Evolutionary conservation across 2,113 vertebrate genomes (phyloP).

Genomic region (Castor canadensis): DNA sequence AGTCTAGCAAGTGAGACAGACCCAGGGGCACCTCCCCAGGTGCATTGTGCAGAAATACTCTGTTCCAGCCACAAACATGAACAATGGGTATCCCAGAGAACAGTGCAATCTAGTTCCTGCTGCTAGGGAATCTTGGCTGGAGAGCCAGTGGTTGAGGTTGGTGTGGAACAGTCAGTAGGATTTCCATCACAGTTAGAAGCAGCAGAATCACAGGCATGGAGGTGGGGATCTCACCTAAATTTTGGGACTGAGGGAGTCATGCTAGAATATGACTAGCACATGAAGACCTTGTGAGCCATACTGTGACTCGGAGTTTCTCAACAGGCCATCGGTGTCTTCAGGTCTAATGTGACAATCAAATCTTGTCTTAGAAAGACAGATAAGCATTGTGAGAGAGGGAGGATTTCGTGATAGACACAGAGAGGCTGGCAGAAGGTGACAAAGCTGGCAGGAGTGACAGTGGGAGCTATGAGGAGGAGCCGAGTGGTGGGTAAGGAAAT

Average conservation of each 20-base stretch:
- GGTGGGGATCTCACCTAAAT: background rate
- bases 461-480: background rate
- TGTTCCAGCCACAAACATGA: fast-evolving
- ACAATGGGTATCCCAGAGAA: background rate
- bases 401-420: background rate
- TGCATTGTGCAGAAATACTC: background rate
- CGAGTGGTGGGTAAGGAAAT: too few species aligned
- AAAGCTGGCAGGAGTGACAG: background rate
- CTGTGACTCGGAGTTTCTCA: background rate
- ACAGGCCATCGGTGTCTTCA: background rate
- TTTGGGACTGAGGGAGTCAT: background rate
- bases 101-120: background rate
- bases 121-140: too few species aligned
- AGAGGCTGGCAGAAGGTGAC: background rate
- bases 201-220: background rate
- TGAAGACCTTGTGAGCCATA: background rate
- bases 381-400: background rate
- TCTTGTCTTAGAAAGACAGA: background rate
- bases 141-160: too few species aligned
- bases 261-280: background rate
- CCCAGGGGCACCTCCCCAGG: fast-evolving
- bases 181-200: background rate
- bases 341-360: background rate
- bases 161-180: background rate
- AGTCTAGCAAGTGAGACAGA: background rate